Evolutionary conservation across 2,797 vertebrate genomes (phyloP).

Genomic region (Pangasius sanitwongsei): DNA sequence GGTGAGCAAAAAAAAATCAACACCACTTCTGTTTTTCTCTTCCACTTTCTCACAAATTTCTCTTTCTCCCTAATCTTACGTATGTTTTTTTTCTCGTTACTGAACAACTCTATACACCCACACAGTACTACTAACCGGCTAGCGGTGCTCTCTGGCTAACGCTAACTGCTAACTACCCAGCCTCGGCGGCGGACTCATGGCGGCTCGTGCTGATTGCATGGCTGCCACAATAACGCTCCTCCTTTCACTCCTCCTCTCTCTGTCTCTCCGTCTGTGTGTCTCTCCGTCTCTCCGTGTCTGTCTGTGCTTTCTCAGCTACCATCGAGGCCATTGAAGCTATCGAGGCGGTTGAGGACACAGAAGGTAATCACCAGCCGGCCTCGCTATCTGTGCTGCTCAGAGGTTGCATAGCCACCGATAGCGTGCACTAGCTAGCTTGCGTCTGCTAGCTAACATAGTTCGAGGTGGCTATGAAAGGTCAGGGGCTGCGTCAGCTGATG

Average conservation of each 20-base stretch:
- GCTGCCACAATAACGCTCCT: slow-evolving; percentile 59
- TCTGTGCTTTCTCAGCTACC: slow-evolving; percentile 76
- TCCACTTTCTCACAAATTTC: slow-evolving; percentile 40
- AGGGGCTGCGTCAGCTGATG: slow-evolving; percentile 41
- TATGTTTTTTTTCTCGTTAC: slow-evolving; percentile 35
- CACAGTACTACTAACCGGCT: slow-evolving; percentile 50
- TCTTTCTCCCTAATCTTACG: slow-evolving; percentile 41
- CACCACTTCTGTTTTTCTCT: slow-evolving; percentile 1
- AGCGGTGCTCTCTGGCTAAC: slow-evolving; percentile 47
- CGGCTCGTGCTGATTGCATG: slow-evolving; percentile 57
- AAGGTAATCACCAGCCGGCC: slow-evolving; percentile 76
- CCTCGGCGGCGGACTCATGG: slow-evolving; percentile 42
- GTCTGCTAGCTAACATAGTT: slow-evolving; percentile 47
- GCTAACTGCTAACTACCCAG: slow-evolving; percentile 59
- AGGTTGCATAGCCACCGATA: slow-evolving; percentile 53
- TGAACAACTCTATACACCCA: slow-evolving; percentile 32
- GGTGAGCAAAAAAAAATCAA: slow-evolving; percentile 68
- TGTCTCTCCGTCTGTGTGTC: slow-evolving; percentile 50
- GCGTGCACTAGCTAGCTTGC: slow-evolving; percentile 35
- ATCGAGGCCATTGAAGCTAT: slow-evolving; percentile 86
- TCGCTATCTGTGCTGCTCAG: slow-evolving; percentile 52
- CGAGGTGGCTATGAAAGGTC: slow-evolving; percentile 46
- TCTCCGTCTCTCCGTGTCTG: slow-evolving; percentile 45
- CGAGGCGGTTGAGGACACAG: slow-evolving; percentile 79
- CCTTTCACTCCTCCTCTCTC: slow-evolving; percentile 52